Evolutionary conservation across 2,113 vertebrate species (phyloP), one percentile per base, ranked within the genome.

Genomic region (Prionailurus viverrinus): DNA sequence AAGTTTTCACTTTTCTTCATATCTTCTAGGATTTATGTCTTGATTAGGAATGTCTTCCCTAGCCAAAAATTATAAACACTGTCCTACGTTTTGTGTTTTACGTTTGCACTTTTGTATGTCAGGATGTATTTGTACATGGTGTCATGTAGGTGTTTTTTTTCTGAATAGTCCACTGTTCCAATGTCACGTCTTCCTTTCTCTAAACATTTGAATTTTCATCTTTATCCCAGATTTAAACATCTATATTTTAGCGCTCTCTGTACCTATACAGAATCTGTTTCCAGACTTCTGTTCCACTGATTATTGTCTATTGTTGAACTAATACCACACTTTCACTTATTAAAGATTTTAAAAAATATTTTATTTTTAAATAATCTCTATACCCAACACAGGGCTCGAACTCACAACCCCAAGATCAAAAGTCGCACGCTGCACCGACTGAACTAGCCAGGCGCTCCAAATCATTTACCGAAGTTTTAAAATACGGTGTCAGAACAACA

Each of bases 11-110:
- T 73, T 81, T 69, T 23, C 39, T 79, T 82, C 36, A 5, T 51
- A 3, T 63, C n/a, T 82, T 94, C 41, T 73, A 73, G 41, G 33
- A 89, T 81, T 94, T 94, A 14, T 81, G 33, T 89, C 53, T 94
- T 94, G 84, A 55, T 29, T 88, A 48, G 63, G 11, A 88, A 45
- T 18, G 80, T 80, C 63, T 89, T 94, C 66, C 41, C 65, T 63
- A 61, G 66, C 25, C 25, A 33, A 3, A 89, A 73, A 63, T 73
- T 82, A 81, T 65, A 89, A 39, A 51, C 68, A 61, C 4, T 82
- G 12, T 88, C 31, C 31, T 65, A 51, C 33, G 27, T 73, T 66
- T 82, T 89, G 76, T 9, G 63, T 94, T 81, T 81, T 48, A 71
- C 31, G 8, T 63, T 94, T 63, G 48, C 12, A 71, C 31, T 48